phyloP scores from a whole-genome alignment of 2,113 vertebrate species.

The Dipodomys stephensi region DNA sequence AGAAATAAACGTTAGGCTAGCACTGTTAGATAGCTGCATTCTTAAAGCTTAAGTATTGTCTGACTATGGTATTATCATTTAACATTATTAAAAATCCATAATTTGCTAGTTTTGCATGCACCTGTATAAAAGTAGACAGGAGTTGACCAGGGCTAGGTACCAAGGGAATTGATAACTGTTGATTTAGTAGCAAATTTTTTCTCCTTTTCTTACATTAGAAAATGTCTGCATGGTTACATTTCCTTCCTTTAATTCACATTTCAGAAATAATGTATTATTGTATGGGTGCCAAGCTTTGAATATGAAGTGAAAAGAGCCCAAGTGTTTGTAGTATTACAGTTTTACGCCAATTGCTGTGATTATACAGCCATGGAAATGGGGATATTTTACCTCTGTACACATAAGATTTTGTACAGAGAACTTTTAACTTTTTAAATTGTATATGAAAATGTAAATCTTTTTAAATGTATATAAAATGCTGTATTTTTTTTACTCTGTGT shows the following conservation, averaged over 20 bases:
- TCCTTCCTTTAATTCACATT: constrained; percentile 70
- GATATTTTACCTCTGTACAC: constrained; percentile 82
- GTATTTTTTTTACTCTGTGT: constrained; percentile 89
- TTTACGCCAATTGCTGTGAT: constrained; percentile 68
- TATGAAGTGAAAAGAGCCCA: constrained; percentile 77
- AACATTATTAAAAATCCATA: constrained; percentile 81
- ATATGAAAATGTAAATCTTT: constrained; percentile 89
- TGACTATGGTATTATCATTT: constrained; percentile 81
- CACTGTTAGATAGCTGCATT: constrained; percentile 71
- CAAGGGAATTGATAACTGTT: constrained; percentile 83
- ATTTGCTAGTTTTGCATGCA: constrained; percentile 87
- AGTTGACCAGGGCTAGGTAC: constrained; percentile 81
- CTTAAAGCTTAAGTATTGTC: constrained; percentile 81
- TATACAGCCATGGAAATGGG: constrained; percentile 77
- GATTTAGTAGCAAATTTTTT: constrained; percentile 69
- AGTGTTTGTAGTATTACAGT: constrained; percentile 65
- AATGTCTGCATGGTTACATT: constrained; percentile 75
- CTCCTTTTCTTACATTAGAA: constrained; percentile 73
- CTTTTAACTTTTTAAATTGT: constrained; percentile 88
- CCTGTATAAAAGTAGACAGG: constrained; percentile 79
- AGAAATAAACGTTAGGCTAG: constrained; percentile 73
- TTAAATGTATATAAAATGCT: constrained; percentile 90
- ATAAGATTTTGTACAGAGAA: constrained; percentile 82
- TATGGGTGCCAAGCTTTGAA: constrained; percentile 84
- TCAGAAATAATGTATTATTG: constrained; percentile 76